Percentiles rank a stretch among this genome's conserved stretches.
These are phyloP conservation scores for Drosophila sp. DNA, from an alignment of 1,140 invertebrate genomes.

Conservation along the genomic window DNA sequence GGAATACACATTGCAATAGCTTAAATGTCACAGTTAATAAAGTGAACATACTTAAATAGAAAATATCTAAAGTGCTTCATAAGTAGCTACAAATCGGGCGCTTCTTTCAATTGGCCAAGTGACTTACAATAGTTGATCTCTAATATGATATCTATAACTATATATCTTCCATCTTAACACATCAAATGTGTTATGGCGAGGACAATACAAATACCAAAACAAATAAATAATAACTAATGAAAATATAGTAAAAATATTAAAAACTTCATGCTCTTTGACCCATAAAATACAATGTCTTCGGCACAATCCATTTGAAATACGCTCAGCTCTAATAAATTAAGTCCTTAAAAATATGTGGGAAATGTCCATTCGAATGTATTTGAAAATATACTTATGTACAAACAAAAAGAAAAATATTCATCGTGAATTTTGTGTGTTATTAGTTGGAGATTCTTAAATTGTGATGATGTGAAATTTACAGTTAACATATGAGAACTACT, in stretches of 20 bases:
- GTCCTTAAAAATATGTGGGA: neutral
- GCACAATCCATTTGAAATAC: constrained; percentile 33
- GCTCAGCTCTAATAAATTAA: constrained; percentile 34
- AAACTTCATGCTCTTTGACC: constrained; percentile 35
- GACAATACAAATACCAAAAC: constrained; percentile 37
- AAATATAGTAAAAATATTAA: neutral
- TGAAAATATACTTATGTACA: constrained; percentile 37
- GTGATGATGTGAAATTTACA: constrained; percentile 85
- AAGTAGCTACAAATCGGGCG: constrained; percentile 38
- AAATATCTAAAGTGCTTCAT: constrained; percentile 41
- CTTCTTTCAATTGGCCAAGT: constrained; percentile 47
- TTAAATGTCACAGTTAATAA: constrained; percentile 1
- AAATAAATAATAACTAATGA: constrained; percentile 18
- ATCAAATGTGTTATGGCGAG: constrained; percentile 42
- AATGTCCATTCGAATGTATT: constrained; percentile 34
- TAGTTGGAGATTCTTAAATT: constrained; percentile 82
- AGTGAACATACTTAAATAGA: constrained; percentile 8
- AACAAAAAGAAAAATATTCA: constrained; percentile 28
- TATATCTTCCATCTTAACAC: constrained; percentile 40
- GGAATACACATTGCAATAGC: constrained; percentile 27
- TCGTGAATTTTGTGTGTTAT: constrained; percentile 61
- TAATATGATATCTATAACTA: constrained; percentile 19
- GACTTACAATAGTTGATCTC: constrained; percentile 52
- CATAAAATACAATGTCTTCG: constrained; percentile 13
- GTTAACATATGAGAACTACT: constrained; percentile 84